phyloP scores from a whole-genome alignment of 2,797 vertebrate species.

The Heteromormyrus szaboi region DNA sequence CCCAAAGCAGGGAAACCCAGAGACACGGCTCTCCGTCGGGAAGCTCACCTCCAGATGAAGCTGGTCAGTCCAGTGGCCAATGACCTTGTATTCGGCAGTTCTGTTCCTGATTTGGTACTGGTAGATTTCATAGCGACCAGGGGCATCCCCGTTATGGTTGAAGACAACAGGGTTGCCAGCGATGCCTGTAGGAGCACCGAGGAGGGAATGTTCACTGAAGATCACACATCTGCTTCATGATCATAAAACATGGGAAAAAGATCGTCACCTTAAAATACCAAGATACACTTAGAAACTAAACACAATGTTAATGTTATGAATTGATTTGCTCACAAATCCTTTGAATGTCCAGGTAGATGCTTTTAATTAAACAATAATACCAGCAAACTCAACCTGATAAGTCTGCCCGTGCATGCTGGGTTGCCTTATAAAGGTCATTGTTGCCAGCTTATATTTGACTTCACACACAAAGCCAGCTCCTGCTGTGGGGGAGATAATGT shows the following conservation, averaged over 20 bases:
- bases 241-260: neutral
- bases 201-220: neutral
- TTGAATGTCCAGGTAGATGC: neutral
- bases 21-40: neutral
- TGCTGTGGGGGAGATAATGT: neutral
- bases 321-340: neutral
- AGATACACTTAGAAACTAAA: neutral
- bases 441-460: neutral
- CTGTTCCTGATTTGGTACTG: constrained; percentile 85
- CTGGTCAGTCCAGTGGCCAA: constrained; percentile 85
- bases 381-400: neutral
- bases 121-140: constrained; percentile 90
- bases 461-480: neutral
- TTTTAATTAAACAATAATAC: neutral
- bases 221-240: neutral
- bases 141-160: constrained; percentile 87
- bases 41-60: constrained; percentile 75
- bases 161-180: constrained; percentile 87
- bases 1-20: neutral
- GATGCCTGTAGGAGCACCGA: constrained; percentile 63
- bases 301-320: neutral
- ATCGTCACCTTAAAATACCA: neutral
- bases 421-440: neutral
- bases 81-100: constrained; percentile 80
- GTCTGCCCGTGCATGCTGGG: neutral